Evolutionary conservation across 2,888 invertebrate species (phyloP).

Genomic region (Leptura quadrifasciata): DNA sequence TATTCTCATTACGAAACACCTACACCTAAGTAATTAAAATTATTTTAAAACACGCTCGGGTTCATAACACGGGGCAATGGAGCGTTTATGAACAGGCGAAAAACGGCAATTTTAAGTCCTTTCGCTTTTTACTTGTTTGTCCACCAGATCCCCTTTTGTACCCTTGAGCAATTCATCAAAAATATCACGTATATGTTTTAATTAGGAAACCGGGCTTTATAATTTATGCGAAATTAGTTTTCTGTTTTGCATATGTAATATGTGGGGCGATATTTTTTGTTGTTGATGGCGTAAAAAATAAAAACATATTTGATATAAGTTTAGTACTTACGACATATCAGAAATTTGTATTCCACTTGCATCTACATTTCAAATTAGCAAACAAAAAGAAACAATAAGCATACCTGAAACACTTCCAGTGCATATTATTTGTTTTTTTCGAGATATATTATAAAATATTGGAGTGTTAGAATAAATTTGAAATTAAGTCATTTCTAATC

Average conservation of each 20-base stretch:
- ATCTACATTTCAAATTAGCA: no score
- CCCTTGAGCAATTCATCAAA: conserved; percentile 17
- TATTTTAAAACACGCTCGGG: neutral
- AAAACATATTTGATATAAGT: no score
- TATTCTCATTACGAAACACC: neutral
- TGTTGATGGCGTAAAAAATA: no score
- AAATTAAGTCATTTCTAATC: no score
- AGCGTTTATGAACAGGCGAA: neutral
- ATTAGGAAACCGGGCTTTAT: neutral
- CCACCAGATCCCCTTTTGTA: neutral
- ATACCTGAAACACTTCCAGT: no score
- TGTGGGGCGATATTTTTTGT: no score
- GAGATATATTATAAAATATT: no score
- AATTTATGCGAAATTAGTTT: neutral
- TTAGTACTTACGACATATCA: no score
- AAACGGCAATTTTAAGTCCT: conserved; percentile 10
- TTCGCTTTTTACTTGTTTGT: conserved; percentile 9
- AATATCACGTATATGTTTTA: neutral
- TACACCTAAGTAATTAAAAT: neutral
- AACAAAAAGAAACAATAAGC: no score
- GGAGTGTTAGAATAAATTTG: no score
- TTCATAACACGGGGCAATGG: neutral
- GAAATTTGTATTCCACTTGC: no score
- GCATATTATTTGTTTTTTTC: no score
- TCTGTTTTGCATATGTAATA: neutral